Evolutionary conservation across 2,113 vertebrate species (phyloP), one percentile per base, ranked within the genome.

Genomic region (Tricholaema leucomelas): DNA sequence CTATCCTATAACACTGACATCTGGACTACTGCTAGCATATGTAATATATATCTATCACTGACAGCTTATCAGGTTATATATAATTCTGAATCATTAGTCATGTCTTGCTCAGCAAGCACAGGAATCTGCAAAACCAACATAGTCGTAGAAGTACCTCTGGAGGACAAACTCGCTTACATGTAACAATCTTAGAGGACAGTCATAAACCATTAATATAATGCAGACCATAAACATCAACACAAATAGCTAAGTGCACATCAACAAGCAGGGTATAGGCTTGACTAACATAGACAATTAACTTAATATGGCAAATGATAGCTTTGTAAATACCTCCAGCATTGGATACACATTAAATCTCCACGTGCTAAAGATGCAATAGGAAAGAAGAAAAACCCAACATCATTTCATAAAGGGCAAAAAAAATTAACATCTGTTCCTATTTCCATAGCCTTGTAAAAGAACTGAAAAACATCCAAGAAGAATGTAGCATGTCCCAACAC

Each of bases 21-120:
- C 96, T 95, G 94, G 91, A 91, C 75, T 86, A 71, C 70, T 81
- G 79, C 76, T 97, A 79, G 72, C 6, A 5, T 44, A 44, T 92
- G 69, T 50, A 85, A 94, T 59, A 56, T 48, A 21, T 95, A 93
- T 97, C 91, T 93, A 93, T 95, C 95, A 90, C 92, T 94, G 95
- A 92, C 90, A 96, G 92, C 55, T 96, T 96, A 94, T 94, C 93
- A 74, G 73, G 73, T 82, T 87, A 92, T 96, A 96, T 86, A 95
- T 94, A 96, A 95, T 93, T 93, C 90, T 91, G 33, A 91, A 76
- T 93, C 91, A 96, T 97, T 97, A 96, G 79, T 93, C 90, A 93
- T 91, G 76, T 96, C 92, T 97, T 96, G 85, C 88, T 71, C 70
- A 87, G 66, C 66, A 94, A 94, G 70, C 72, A 61, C 17, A 94